These are phyloP conservation scores for human DNA, from an alignment of 2,113 vertebrate species.

Conservation along the genomic window DNA sequence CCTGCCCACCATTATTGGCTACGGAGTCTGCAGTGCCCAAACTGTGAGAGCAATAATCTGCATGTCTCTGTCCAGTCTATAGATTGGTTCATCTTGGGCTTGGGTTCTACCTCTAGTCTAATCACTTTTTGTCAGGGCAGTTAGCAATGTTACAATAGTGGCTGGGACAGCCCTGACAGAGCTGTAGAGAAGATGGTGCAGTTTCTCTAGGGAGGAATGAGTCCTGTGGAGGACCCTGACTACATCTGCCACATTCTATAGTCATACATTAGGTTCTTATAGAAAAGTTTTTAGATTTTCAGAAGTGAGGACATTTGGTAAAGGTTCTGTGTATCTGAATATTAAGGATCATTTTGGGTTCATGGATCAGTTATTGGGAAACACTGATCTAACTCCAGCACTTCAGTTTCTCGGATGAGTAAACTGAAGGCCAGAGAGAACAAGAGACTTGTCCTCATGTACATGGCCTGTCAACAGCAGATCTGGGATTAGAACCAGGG, in stretches of 20 bases:
- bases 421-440: background rate
- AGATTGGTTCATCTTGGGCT: background rate
- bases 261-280: background rate
- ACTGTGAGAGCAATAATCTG: background rate
- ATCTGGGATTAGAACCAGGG: background rate
- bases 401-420: background rate
- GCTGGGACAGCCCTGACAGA: fast-evolving
- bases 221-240: background rate
- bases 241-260: background rate
- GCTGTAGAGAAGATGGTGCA: background rate
- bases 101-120: background rate
- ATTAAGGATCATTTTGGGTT: background rate
- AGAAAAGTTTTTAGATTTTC: background rate
- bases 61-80: background rate
- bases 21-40: fast-evolving
- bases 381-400: background rate
- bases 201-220: background rate
- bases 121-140: background rate
- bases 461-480: background rate
- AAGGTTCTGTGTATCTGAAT: background rate
- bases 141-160: background rate
- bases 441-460: background rate
- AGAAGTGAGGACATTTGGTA: background rate
- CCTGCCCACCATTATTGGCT: no score
- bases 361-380: background rate